A percentile compares a stretch with the other conserved stretches of the same genome.
phyloP scores from a whole-genome alignment of 1,140 invertebrate genomes.

The Mya arenaria region DNA sequence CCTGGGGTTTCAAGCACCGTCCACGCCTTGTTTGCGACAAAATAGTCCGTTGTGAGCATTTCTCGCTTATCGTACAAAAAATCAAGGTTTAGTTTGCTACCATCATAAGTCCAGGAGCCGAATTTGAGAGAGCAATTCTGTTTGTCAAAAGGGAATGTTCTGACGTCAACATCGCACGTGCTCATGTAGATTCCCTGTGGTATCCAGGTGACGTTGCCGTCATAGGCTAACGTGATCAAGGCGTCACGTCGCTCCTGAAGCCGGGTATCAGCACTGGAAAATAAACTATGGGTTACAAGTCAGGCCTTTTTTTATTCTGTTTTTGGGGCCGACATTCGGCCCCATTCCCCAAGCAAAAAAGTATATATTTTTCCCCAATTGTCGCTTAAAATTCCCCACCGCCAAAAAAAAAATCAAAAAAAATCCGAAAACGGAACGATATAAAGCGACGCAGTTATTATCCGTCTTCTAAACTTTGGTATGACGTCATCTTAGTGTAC shows the following conservation, averaged over 20 bases:
- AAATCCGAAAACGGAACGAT: too few species aligned
- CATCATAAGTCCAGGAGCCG: constrained; percentile 80
- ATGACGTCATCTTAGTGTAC: too few species aligned
- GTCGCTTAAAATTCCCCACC: too few species aligned
- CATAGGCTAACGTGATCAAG: constrained; percentile 84
- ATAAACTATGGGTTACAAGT: too few species aligned
- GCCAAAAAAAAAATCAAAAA: too few species aligned
- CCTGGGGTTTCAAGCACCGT: constrained; percentile 72
- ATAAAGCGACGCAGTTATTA: too few species aligned
- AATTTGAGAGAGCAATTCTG: constrained; percentile 80
- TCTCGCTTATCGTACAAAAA: constrained; percentile 42
- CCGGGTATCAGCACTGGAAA: constrained; percentile 77
- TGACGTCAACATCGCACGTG: constrained; percentile 89
- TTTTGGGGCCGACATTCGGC: too few species aligned
- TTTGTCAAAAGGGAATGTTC: constrained; percentile 80
- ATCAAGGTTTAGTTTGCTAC: constrained; percentile 74
- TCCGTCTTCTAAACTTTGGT: too few species aligned
- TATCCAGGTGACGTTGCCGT: constrained; percentile 97
- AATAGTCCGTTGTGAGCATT: constrained; percentile 71
- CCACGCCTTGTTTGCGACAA: constrained; percentile 80
- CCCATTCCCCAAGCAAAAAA: too few species aligned
- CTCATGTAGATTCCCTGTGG: constrained; percentile 99
- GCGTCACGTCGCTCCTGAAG: constrained; percentile 78
- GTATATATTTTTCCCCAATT: too few species aligned
- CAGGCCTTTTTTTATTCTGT: too few species aligned